Base-by-base conservation (phyloP, 37 sponge, comb jelly and placozoan genomes). In the Eunapius fragilis region DNA sequence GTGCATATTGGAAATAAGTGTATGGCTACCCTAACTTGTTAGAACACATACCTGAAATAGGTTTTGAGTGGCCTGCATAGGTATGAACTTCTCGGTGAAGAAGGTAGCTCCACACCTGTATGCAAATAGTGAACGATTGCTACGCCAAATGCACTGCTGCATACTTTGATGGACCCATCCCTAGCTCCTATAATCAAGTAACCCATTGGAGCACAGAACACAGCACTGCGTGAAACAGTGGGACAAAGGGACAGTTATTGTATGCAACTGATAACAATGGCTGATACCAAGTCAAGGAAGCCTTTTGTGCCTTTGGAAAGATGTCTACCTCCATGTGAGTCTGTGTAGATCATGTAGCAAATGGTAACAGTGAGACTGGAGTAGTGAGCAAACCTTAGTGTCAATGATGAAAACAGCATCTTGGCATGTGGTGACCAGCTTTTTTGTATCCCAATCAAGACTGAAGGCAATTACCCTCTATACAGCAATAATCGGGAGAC, bases 81-180 rank as follows among this genome's bases (percentile, higher is more conserved):
- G 75, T 49, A 41, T 81, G 82, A 0, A 81, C 71, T 19, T 38
- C 75, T 68, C n/a, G 45, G 45, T 84, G 37, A 23, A 84, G 49
- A 28, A 71, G 23, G 24, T 36, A 83, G 68, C 58, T 83, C 89
- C 83, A 82, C n/a, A 82, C 89, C 89, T 88, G 70, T 10, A 34
- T 72, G 32, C 23, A 22, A 34, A 22, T 1, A 25, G 50, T 38
- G 32, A 10, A 25, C 67, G 50, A 31, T 48, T 31, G 0, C 35
- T 67, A 35, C 0, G 24, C 58, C 14, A 13, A 10, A 58, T 58
- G 58, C 27, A 32, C 37, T 73, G 25, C n/a, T n/a, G n/a, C n/a
- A n/a, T 82, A 87, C 88, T 35, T 82, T 79, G 34, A 94, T 84
- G 25, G 82, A 75, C 11, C 94, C 91, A 79, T 87, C 76, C 32